phyloP scores from a whole-genome alignment of 2,113 vertebrate species.

The Bettongia penicillata region DNA sequence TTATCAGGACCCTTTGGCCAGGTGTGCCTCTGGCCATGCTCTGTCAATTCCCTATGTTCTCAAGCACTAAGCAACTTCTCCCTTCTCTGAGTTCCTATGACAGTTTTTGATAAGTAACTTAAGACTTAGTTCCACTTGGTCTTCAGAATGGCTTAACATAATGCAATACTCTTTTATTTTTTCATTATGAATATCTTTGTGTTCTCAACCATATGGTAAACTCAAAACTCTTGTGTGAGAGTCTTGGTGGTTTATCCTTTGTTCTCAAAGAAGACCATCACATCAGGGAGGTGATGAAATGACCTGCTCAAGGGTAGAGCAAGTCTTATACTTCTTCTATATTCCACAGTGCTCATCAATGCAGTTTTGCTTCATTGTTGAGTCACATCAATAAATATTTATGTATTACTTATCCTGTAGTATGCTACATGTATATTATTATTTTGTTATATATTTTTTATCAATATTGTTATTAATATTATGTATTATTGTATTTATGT shows the following conservation, averaged over 20 bases:
- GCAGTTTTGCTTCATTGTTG: not conserved
- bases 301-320: not conserved
- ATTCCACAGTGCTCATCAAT: not conserved
- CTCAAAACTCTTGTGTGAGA: not conserved
- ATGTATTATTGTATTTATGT: not conserved
- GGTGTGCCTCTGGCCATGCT: not conserved
- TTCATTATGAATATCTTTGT: not conserved
- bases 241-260: too few species aligned
- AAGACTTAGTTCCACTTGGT: not conserved
- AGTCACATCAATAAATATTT: not conserved
- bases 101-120: not conserved
- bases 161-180: not conserved
- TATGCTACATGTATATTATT: too few species aligned
- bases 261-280: too few species aligned
- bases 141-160: not conserved
- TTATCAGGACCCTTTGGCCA: not conserved
- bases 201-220: not conserved
- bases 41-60: not conserved
- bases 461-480: too few species aligned
- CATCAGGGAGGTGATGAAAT: too few species aligned
- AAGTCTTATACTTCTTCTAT: not conserved
- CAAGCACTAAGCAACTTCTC: not conserved
- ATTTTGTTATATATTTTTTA: too few species aligned
- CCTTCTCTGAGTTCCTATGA: not conserved
- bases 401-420: not conserved